Evolutionary conservation across 64 coral and sea anemone genomes (phyloP).

Genomic region (Stichodactyla mertensii): DNA sequence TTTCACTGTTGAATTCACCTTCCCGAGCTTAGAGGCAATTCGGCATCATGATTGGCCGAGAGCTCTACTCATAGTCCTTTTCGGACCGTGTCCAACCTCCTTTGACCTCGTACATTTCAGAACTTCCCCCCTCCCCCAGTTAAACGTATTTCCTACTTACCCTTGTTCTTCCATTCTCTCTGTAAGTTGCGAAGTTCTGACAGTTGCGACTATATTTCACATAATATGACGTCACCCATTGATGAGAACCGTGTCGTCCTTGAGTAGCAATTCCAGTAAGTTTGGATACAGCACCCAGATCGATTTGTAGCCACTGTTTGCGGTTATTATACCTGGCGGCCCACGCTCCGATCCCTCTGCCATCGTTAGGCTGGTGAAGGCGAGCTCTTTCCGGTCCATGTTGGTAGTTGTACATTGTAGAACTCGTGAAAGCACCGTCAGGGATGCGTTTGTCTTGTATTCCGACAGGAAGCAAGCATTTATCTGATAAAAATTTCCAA

Average conservation of each 20-base stretch:
- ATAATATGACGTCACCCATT: conserved; percentile 82
- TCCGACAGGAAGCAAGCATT: conserved; percentile 44
- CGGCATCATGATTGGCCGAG: too few relatives aligned
- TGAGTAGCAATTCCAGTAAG: conserved; percentile 75
- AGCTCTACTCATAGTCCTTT: too few relatives aligned
- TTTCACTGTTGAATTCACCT: too few relatives aligned
- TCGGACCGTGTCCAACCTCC: too few relatives aligned
- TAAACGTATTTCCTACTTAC: conserved; percentile 15
- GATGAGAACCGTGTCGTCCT: conserved; percentile 63
- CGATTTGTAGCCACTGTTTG: conserved; percentile 63
- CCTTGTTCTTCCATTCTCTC: conserved; percentile 63
- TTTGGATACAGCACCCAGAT: conserved; percentile 51
- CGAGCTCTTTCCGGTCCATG: conserved; percentile 56
- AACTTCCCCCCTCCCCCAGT: too few relatives aligned
- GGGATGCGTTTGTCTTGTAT: conserved; percentile 50
- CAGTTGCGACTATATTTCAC: conserved; percentile 72
- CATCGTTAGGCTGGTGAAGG: conserved; percentile 22
- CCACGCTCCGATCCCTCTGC: conserved; percentile 49
- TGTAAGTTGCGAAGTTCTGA: conserved; percentile 60
- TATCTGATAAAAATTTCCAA: neutral
- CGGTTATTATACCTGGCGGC: conserved; percentile 30
- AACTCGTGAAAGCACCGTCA: conserved; percentile 38
- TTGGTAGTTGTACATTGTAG: conserved; percentile 23
- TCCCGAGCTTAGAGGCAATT: too few relatives aligned
- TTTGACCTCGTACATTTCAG: too few relatives aligned